phyloP scores from a whole-genome alignment of 2,113 vertebrate species.

The Larimichthys crocea region DNA sequence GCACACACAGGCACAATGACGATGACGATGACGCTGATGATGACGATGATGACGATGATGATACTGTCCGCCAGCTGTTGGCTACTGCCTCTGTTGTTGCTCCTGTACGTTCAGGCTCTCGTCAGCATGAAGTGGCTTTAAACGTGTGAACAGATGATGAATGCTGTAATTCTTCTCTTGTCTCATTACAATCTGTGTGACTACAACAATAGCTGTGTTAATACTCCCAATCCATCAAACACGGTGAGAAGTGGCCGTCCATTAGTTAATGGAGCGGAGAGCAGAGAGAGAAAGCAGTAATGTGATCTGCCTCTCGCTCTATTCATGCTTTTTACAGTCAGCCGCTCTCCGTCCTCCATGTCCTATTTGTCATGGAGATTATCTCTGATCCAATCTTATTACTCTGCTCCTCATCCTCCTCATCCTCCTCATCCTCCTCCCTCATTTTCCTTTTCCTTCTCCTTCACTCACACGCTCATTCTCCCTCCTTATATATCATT shows the following conservation, averaged over 20 bases:
- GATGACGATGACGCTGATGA: no score
- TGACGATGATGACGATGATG: no score
- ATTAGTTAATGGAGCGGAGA: slow-evolving; percentile 64
- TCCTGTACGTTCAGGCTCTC: not conserved
- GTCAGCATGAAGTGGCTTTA: not conserved
- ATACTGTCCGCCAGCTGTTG: not conserved
- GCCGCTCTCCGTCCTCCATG: not conserved
- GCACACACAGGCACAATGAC: no score
- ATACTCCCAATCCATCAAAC: not conserved
- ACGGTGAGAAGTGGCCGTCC: not conserved
- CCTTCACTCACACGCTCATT: not conserved
- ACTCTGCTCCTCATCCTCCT: not conserved
- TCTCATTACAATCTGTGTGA: not conserved
- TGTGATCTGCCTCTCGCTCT: slow-evolving; percentile 42
- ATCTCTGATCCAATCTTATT: slow-evolving; percentile 35
- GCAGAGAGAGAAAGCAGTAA: slow-evolving; percentile 46
- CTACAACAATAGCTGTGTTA: not conserved
- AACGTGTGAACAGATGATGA: rapidly evolving
- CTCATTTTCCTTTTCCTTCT: not conserved
- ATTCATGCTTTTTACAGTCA: not conserved
- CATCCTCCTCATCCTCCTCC: not conserved
- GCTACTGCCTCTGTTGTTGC: not conserved
- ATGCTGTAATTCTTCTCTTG: not conserved
- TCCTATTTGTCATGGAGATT: slow-evolving; percentile 42
- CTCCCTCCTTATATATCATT: not conserved